These are phyloP conservation scores for Electrona antarctica DNA, from an alignment of 2,113 vertebrate species.

Conservation along the genomic window DNA sequence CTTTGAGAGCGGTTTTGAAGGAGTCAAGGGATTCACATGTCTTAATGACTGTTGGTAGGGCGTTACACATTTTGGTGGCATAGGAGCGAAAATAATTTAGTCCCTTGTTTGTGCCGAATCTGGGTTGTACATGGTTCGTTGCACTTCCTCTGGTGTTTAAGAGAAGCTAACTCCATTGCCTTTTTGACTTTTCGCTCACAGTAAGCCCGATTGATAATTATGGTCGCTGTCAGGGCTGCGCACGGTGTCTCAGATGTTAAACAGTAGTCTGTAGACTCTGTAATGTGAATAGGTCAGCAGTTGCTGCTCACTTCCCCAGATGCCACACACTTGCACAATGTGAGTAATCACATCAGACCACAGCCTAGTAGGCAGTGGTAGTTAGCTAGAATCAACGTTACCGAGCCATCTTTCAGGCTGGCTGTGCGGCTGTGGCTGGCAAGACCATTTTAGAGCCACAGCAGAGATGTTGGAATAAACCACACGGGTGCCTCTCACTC, in stretches of 20 bases:
- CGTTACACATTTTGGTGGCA: too few species aligned
- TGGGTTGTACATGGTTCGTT: too few species aligned
- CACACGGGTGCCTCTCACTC: background rate
- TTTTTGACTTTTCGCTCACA: background rate
- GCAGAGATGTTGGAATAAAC: background rate
- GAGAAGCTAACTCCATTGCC: slow-evolving; percentile 13
- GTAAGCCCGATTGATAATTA: background rate
- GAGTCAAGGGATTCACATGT: too few species aligned
- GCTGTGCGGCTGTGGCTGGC: background rate
- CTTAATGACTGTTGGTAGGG: too few species aligned
- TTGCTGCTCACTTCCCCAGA: slow-evolving; percentile 2
- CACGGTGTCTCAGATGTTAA: background rate
- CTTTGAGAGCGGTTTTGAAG: too few species aligned
- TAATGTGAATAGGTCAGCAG: background rate
- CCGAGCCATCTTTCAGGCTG: background rate
- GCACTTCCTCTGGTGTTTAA: too few species aligned
- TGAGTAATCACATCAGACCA: background rate
- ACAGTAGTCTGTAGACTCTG: background rate
- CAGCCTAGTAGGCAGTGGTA: background rate
- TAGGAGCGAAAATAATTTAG: too few species aligned
- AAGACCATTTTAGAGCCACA: too few species aligned
- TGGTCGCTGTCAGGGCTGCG: background rate
- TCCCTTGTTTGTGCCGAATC: too few species aligned
- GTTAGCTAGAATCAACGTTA: background rate
- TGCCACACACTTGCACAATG: slow-evolving; percentile 7